Percentiles rank a stretch among this genome's conserved stretches.
These are phyloP conservation scores for Mormyrus iriodes DNA, from an alignment of 2,113 vertebrate genomes.

Conservation along the genomic window DNA sequence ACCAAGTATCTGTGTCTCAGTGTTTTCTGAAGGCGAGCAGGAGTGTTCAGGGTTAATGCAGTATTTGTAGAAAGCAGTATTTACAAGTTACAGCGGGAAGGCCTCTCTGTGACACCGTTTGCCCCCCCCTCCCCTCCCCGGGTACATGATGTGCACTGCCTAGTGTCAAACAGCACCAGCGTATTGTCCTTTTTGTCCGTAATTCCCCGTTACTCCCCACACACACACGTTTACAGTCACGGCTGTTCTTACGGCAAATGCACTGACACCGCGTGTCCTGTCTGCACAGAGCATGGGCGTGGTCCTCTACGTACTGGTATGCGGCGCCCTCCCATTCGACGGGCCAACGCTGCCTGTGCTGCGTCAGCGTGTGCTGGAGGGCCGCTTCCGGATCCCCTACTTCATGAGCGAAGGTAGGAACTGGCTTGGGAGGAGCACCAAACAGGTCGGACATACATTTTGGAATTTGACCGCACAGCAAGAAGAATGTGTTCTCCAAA, in stretches of 20 bases:
- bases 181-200: no score
- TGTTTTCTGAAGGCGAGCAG: not conserved
- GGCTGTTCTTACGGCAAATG: no score
- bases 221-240: no score
- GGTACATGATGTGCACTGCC: no score
- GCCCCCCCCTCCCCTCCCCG: not conserved
- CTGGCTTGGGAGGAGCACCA: not conserved
- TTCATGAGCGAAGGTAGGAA: conserved; percentile 80
- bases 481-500: not conserved
- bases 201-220: not conserved
- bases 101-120: not conserved
- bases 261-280: not conserved
- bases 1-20: not conserved
- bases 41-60: not conserved
- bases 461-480: not conserved
- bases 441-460: no score
- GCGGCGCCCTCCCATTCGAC: conserved; percentile 76
- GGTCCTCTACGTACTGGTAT: conserved; percentile 77
- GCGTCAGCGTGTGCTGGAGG: conserved; percentile 73
- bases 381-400: conserved; percentile 78
- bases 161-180: no score
- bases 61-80: not conserved
- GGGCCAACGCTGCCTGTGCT: conserved; percentile 73
- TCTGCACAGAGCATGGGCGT: conserved; percentile 74
- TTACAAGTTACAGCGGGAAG: not conserved